Evolutionary conservation across 2,888 invertebrate species (phyloP), one percentile per base, ranked within the genome.

Genomic region (Rotaria sp.): DNA sequence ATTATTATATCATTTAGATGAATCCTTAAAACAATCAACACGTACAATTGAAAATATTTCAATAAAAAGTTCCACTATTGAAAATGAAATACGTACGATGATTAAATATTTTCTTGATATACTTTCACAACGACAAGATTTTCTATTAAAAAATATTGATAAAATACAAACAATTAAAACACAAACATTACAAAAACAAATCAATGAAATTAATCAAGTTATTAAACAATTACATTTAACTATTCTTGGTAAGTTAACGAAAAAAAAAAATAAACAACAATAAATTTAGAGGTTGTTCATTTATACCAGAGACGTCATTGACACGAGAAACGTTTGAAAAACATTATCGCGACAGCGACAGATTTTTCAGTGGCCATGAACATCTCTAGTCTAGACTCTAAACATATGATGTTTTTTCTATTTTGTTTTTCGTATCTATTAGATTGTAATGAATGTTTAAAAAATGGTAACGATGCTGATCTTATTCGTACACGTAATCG

Each of bases 191-290:
- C 85, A 86, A 50, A 85, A 75, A 38, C 86, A 86, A 84, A 86
- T 86, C 21, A 85, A 85, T 67, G 86, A 86, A n/a, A 59, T 86
- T 0, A 85, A 86, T 84, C 74, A 57, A 48, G 30, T 86, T 35
- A 85, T 80, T n/a, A 52, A 90, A 90, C 87, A 90, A 90, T 80
- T 80, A n/a, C 80, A 80, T n/a, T 13, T 45, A 26, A 80, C 80
- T 13, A 45, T 80, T 1, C 24, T 80, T 11, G 67, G 67, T 67
- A 67, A 67, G 67, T n/a, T 15, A 30, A 45, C 13, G 13, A n/a
- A n/a, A n/a, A n/a, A n/a, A n/a, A n/a, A n/a, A n/a, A n/a, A n/a
- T n/a, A n/a, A n/a, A n/a, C n/a, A n/a, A n/a, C n/a, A n/a, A n/a
- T n/a, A n/a, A n/a, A n/a, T n/a, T n/a, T n/a, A n/a, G n/a, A n/a